Percentiles rank a stretch among this genome's conserved stretches.
phyloP scores from a whole-genome alignment of 2,113 vertebrate species.

The Pipra filicauda region DNA sequence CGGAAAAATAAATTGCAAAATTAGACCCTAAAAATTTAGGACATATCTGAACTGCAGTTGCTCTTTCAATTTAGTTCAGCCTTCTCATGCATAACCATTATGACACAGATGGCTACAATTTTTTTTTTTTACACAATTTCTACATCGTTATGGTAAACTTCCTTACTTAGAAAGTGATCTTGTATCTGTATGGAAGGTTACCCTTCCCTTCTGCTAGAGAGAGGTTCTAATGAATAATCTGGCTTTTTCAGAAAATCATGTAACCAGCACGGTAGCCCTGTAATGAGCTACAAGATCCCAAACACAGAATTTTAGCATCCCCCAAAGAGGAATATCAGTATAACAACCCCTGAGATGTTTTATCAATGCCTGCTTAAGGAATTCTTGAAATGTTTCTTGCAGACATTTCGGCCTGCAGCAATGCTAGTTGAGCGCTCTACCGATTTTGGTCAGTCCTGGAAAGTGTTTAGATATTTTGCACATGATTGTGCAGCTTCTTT shows the following conservation, averaged over 20 bases:
- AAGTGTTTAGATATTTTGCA: slow-evolving; percentile 84
- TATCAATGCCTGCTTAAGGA: neutral
- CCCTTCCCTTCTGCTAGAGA: neutral
- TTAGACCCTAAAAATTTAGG: neutral
- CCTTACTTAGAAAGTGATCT: neutral
- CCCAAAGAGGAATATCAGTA: neutral
- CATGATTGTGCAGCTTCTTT: slow-evolving; percentile 82
- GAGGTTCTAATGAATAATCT: neutral
- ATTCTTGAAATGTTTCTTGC: slow-evolving; percentile 25
- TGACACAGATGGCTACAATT: neutral
- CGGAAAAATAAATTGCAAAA: neutral
- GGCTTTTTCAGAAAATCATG: neutral
- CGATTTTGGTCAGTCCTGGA: slow-evolving; percentile 86
- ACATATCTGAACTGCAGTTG: neutral
- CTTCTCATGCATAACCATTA: neutral
- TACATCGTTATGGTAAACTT: neutral
- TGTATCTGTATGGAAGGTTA: neutral
- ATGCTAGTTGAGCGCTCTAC: slow-evolving; percentile 88
- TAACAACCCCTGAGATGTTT: neutral
- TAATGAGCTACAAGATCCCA: neutral
- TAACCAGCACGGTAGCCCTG: neutral
- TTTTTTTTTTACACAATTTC: neutral
- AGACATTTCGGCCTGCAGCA: slow-evolving; percentile 89
- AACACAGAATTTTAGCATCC: neutral
- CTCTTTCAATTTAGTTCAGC: neutral